Conservation (phyloP, 2,888 invertebrate species). For the Embidobia sp. region DNA sequence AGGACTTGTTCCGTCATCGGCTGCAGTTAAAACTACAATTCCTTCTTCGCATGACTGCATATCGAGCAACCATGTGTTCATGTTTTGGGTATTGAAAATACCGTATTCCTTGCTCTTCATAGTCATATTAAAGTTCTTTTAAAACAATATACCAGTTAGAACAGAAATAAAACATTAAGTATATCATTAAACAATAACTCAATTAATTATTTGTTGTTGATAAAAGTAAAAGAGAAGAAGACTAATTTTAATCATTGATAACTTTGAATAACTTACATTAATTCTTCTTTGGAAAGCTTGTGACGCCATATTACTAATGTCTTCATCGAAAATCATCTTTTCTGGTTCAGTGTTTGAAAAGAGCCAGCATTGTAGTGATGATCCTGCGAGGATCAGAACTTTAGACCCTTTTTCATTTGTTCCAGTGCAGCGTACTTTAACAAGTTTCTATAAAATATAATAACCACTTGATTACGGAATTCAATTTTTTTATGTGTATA, state of each 20-base stretch:
- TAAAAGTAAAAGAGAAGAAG: no score
- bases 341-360: slow-evolving; percentile 86
- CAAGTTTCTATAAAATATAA: slow-evolving; percentile 82
- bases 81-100: slow-evolving; percentile 84
- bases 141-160: slow-evolving; percentile 1
- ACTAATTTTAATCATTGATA: no score
- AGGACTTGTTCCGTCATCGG: slow-evolving; percentile 83
- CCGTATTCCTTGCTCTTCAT: slow-evolving; percentile 72
- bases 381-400: slow-evolving; percentile 89
- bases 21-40: slow-evolving; percentile 87
- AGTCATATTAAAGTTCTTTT: slow-evolving; percentile 43
- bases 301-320: slow-evolving; percentile 87
- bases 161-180: no score
- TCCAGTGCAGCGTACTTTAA: slow-evolving; percentile 84
- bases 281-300: slow-evolving; percentile 87
- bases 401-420: slow-evolving; percentile 82
- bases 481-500: no score
- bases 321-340: slow-evolving; percentile 88
- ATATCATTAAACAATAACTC: no score
- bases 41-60: slow-evolving; percentile 87
- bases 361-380: slow-evolving; percentile 92
- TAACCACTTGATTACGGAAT: no score
- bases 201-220: no score
- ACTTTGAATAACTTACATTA: slow-evolving; percentile 83
- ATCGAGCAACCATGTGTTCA: slow-evolving; percentile 89